Percentiles rank a stretch among this genome's conserved stretches.
These are phyloP conservation scores for Lipotes vexillifer DNA, from an alignment of 2,113 vertebrate species.

Conservation along the genomic window DNA sequence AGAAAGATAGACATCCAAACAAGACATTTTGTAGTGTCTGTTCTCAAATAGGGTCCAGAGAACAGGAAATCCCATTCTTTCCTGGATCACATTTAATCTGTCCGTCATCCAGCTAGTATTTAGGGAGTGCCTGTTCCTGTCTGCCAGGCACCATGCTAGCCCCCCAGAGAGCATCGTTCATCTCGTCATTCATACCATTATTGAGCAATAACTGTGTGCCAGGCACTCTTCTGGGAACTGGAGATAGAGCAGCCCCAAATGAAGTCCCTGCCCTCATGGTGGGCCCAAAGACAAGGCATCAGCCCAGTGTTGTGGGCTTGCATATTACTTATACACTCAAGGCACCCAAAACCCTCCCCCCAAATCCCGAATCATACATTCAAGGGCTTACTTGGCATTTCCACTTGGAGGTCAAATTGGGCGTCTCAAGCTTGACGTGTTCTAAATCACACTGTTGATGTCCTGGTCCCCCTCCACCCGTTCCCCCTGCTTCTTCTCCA, in stretches of 20 bases:
- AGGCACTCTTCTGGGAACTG: background rate
- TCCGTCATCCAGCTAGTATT: no score
- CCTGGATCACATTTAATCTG: background rate
- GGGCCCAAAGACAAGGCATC: background rate
- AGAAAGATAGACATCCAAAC: background rate
- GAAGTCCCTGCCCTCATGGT: background rate
- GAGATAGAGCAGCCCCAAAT: background rate
- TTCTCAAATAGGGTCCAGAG: background rate
- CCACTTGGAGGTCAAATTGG: background rate
- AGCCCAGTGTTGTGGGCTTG: no score
- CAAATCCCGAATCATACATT: background rate
- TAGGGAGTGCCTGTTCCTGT: background rate
- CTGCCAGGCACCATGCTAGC: no score
- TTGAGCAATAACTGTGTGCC: background rate
- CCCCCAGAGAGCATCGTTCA: background rate
- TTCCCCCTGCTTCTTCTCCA: background rate
- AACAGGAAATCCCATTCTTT: background rate
- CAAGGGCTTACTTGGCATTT: background rate
- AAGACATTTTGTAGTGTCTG: background rate
- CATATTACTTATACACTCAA: background rate
- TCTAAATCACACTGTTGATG: background rate
- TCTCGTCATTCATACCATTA: background rate
- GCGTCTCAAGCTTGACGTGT: background rate
- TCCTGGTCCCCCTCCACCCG: rapidly evolving
- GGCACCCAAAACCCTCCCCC: background rate